Evolutionary conservation across 2,113 vertebrate genomes (phyloP), one percentile per base, ranked within the genome.

Genomic region (Himantopus leucocephalus): DNA sequence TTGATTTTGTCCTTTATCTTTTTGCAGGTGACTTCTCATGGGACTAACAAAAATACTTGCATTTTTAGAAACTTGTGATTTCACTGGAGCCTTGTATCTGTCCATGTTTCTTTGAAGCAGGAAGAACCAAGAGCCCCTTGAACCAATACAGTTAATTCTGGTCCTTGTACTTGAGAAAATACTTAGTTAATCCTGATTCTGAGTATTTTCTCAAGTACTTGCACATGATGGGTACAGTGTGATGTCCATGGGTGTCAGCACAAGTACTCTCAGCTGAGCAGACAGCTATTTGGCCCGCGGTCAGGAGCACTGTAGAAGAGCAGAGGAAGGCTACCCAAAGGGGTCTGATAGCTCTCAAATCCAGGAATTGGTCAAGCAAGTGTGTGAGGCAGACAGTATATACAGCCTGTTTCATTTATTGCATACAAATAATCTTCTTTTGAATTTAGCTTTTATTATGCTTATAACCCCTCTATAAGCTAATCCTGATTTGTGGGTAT

Each of bases 1-100:
- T 95, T 70, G 85, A 94, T 94, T 95, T 92, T 91, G 91, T 95
- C 75, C 94, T 96, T 94, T 92, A 85, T 90, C 93, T 95, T 91
- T 94, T 56, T 85, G 77, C 90, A 96, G 92, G 91, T 96, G 95
- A 96, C 73, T 94, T 84, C 84, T 93, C 71, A 9, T 19, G 91
- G 80, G 96, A 94, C 77, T 81, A 83, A 93, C 35, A 80, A 75
- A 95, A 95, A 84, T 74, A 79, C 87, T 48, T 92, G 88, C 66
- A 68, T 35, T 84, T 96, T 96, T 55, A 93, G 94, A 93, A 92
- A 37, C 58, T 83, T 59, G 50, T 90, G 84, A 58, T 85, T 95
- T 89, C 48, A 45, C 53, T 82, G 63, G 45, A 95, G 70, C 35
- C 12, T 78, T 76, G 45, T 29, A 56, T 43, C 9, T 2, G 0